Evolutionary conservation across 2,888 invertebrate genomes (phyloP).

Genomic region (Thumatha senex): DNA sequence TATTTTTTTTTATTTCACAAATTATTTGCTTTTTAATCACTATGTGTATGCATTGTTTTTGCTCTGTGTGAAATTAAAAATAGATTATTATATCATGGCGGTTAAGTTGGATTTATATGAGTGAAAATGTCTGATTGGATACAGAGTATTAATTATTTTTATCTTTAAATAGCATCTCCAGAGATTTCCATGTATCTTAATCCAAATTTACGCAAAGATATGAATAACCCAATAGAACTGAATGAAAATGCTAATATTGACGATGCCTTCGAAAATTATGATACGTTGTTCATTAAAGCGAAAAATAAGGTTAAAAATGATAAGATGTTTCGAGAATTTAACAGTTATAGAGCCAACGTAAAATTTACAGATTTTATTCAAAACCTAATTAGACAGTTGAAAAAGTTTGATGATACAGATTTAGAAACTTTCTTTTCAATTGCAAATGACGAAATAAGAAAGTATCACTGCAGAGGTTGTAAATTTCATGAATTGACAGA

Average conservation of each 20-base stretch:
- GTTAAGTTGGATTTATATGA: too few species aligned
- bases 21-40: too few species aligned
- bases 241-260: neutral
- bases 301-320: neutral
- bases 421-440: slow-evolving; percentile 37
- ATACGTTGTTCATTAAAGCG: neutral
- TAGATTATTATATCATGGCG: too few species aligned
- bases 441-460: slow-evolving; percentile 43
- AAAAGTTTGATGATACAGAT: slow-evolving; percentile 42
- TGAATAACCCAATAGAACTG: neutral
- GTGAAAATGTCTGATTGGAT: too few species aligned
- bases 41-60: too few species aligned
- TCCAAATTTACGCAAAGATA: neutral
- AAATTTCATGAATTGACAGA: slow-evolving; percentile 41
- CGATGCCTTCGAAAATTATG: neutral
- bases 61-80: too few species aligned
- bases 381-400: slow-evolving; percentile 31
- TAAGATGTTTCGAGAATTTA: neutral
- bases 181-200: neutral
- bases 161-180: neutral
- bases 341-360: neutral
- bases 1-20: too few species aligned
- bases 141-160: too few species aligned
- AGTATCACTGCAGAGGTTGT: slow-evolving; percentile 44
- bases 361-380: slow-evolving; percentile 48